Percentiles rank a stretch among this genome's conserved stretches.
Conservation (phyloP, 2,797 vertebrate genomes). For the Phaenicophaeus curvirostris region DNA sequence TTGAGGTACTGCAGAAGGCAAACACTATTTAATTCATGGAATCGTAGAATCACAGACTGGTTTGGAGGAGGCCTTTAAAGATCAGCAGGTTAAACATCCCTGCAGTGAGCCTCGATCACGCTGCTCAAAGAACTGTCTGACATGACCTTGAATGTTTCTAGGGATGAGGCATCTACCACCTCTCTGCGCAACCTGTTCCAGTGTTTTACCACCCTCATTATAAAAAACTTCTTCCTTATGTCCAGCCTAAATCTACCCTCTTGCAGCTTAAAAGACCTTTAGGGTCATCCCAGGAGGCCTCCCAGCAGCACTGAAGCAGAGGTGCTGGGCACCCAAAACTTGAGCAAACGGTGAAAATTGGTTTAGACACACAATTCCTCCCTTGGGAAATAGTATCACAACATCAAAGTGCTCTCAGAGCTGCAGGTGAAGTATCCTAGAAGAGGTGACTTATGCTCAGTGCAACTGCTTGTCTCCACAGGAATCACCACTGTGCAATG, state of each 20-base stretch:
- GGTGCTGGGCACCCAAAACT: neutral
- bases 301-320: neutral
- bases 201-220: neutral
- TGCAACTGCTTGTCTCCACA: neutral
- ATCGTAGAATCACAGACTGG: neutral
- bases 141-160: neutral
- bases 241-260: neutral
- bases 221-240: neutral
- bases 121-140: neutral
- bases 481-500: rapidly evolving
- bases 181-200: neutral
- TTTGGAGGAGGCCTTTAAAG: neutral
- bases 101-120: too few relatives aligned
- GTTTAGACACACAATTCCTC: neutral
- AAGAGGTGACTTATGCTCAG: neutral
- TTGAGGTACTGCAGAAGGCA: neutral
- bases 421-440: neutral
- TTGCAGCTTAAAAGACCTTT: neutral
- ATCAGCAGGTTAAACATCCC: neutral
- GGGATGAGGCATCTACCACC: neutral
- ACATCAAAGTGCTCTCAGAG: neutral
- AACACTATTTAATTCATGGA: neutral
- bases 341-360: neutral
- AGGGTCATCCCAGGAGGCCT: neutral
- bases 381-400: rapidly evolving